Base-by-base conservation (phyloP, 2,797 vertebrate genomes). In the Smutsia temminckii region DNA sequence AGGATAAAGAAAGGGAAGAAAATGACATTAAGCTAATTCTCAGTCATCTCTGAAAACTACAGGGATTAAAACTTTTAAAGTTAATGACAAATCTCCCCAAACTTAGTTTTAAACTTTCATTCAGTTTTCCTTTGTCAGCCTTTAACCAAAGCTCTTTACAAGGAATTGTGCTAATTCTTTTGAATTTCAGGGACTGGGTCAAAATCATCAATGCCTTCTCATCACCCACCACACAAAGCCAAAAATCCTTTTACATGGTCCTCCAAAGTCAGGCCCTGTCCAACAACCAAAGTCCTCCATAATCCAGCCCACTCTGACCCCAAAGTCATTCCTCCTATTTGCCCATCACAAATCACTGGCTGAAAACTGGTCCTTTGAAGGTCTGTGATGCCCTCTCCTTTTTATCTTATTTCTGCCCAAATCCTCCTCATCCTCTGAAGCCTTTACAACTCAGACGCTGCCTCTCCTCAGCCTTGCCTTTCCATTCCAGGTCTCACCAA, bases 11-110 rank as follows among this genome's bases (percentile, higher is more conserved):
- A 46, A 51, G 55, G 4, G 12, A 9, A 4, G 49, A 55, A 53
- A 89, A 84, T 91, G 95, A 89, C 90, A 91, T 85, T 59, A 96
- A 95, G 75, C 78, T 96, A 97, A 95, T 97, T 95, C 68, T 92
- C 93, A 83, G 79, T 95, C 95, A 85, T 89, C 75, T 61, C 63
- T 55, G 16, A 94, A 95, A 96, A 87, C 40, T 40, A 90, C 42
- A 81, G 81, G 59, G 71, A 95, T 89, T 93, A 72, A 93, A 90
- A 72, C 34, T 64, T 89, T 94, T 92, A 40, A 91, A 95, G 78
- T 95, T 93, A 95, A 92, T 57, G 71, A 86, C 85, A 91, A 94
- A 89, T 94, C 37, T 94, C n/a, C 12, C 49, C 57, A 91, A 87
- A 89, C 57, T 93, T 92, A 87, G 89, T 74, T 92, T 95, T 86